Base-by-base conservation (phyloP, 92 coral and sea anemone species). In the Epizoanthus stellaris region DNA sequence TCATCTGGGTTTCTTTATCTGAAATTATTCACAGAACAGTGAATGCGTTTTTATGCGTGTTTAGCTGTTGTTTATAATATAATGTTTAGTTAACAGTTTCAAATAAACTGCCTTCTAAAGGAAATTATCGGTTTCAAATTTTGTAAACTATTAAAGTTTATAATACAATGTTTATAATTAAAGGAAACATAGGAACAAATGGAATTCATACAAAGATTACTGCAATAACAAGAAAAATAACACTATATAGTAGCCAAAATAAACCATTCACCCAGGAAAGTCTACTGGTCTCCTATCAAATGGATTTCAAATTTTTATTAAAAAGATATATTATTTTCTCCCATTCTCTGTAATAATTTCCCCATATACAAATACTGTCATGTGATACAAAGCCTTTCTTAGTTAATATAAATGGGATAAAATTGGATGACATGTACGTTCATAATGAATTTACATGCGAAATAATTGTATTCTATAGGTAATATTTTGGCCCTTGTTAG, bases 351-450 rank as follows among this genome's bases (percentile, higher is more conserved):
- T 43, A 79, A 79, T 79, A 79, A 63, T 79, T 79, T 64, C 71
- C 83, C 83, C 60, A 79, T 79, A 79, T 79, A 79, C 23, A 79
- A 79, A 79, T 79, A 79, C 83, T 79, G 83, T 63, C 83, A 64
- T 61, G 65, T n/a, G 38, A 63, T 79, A 79, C 72, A 79, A 79
- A 79, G 83, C 70, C 56, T 63, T 79, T 62, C 60, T 7, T 15
- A 45, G 58, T 42, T 40, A 62, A 20, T 77, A 79, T 61, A 79
- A 79, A 79, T 79, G 70, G 83, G 59, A 23, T 64, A 64, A 63
- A 45, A 30, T 39, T n/a, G 61, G 40, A 63, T 21, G 61, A 79
- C 72, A 62, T 42, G 83, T 42, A 9, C 6, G 47, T 20, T 79
- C 72, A 62, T 79, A 20, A 17, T 20, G 83, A 79, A 21, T 62